These are phyloP conservation scores for Brachypodius melanocephalos DNA, from an alignment of 2,113 vertebrate species.

Conservation along the genomic window DNA sequence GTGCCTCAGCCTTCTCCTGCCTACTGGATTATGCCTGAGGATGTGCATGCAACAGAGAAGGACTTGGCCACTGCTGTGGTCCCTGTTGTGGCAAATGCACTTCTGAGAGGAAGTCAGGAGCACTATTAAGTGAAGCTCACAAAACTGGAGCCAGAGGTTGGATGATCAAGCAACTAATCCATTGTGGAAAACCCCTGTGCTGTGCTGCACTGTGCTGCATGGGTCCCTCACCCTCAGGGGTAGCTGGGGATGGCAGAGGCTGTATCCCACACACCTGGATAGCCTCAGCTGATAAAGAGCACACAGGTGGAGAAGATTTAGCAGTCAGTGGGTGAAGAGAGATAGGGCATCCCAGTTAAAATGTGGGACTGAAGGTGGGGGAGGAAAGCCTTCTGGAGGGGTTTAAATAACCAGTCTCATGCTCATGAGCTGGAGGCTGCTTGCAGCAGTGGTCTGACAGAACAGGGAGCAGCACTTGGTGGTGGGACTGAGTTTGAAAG, in stretches of 20 bases:
- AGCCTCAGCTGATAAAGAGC: fast-evolving
- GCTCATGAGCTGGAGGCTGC: background rate
- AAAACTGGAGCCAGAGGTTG: background rate
- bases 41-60: background rate
- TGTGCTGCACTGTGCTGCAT: fast-evolving
- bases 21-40: background rate
- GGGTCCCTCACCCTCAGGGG: background rate
- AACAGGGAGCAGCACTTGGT: background rate
- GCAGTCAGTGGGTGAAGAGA: background rate
- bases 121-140: background rate
- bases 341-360: background rate
- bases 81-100: fast-evolving
- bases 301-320: background rate
- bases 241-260: background rate
- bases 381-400: background rate
- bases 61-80: background rate
- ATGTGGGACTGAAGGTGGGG: background rate
- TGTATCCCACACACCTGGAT: fast-evolving
- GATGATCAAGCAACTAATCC: background rate
- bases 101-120: background rate
- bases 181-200: background rate
- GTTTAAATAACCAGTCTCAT: background rate
- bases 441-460: background rate
- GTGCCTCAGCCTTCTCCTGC: background rate
- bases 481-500: background rate